A percentile compares a stretch with the other conserved stretches of the same genome.
These are phyloP conservation scores for Pachydiplax longipennis DNA, from an alignment of 2,888 invertebrate species.

Conservation along the genomic window DNA sequence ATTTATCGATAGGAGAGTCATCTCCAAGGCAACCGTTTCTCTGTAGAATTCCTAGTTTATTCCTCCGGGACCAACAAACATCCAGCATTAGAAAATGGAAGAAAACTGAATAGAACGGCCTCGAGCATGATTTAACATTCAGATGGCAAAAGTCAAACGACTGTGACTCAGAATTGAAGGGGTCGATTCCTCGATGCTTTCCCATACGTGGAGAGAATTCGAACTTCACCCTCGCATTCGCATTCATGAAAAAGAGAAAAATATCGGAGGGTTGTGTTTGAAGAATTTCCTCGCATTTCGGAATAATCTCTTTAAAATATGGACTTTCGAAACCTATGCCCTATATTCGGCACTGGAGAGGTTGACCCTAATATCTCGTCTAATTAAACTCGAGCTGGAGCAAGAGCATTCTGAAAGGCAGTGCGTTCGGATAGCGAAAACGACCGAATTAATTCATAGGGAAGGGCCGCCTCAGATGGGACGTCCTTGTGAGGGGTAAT, in stretches of 20 bases:
- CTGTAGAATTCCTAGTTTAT: neutral
- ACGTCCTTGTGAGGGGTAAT: no score
- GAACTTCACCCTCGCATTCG: neutral
- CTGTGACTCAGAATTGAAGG: neutral
- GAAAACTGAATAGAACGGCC: neutral
- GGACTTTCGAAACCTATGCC: no score
- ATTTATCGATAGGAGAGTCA: no score
- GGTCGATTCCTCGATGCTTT: neutral
- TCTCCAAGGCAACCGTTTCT: no score
- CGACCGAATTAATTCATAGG: no score
- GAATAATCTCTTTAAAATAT: no score
- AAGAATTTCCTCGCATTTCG: neutral
- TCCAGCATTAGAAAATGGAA: neutral
- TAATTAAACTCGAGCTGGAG: no score
- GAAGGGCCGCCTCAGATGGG: no score
- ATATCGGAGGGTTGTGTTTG: neutral
- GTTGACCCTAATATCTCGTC: no score
- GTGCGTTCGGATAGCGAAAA: no score
- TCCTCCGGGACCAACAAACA: neutral
- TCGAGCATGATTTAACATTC: neutral
- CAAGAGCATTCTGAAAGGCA: no score
- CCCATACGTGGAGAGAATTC: neutral
- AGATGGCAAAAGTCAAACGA: neutral
- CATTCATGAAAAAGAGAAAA: neutral
- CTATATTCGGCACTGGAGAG: no score